Evolutionary conservation across 2,797 vertebrate species (phyloP), one percentile per base, ranked within the genome.

Genomic region (Muraenolepis orangiensis): DNA sequence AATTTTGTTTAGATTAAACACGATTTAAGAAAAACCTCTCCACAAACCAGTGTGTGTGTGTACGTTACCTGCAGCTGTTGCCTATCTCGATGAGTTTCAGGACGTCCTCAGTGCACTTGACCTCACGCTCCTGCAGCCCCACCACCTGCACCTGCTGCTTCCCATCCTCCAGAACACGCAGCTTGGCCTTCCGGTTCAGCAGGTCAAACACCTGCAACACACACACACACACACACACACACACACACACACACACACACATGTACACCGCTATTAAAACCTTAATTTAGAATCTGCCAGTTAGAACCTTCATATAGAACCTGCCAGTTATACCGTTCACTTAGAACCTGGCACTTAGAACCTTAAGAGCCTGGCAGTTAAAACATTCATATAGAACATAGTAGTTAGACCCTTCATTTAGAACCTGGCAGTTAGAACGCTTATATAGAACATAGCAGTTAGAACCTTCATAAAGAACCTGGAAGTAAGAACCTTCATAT

Each of bases 141-240:
- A 99, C 97, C 82, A 99, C 98, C 84, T 99, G 98, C 81, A 99
- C 97, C 90, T 99, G 98, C 91, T 99, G 97, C 90, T 98, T 98
- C 68, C 97, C 97, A 74, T 99, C 97, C 91, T 99, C 98, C 84
- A 99, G 89, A 2, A 99, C 98, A 78, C 97, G 94, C 79, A 99
- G 80, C 87, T 98, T 99, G 77, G 96, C 92, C 90, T 99, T 99
- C 73, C 94, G 94, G 87, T 99, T 99, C 73, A 99, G 91, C 81
- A 99, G 93, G 88, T 99, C 97, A 82, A 99, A 99, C 81, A 99
- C 97, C 97, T 98, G 7, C 1, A 2, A 20, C 31, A 70, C 42
- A 77, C 40, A 20, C 10, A 34, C 8, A 72, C 71, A 72, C 30
- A 4, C 7, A 26, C 61, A 66, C n/a, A 23, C 40, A 46, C 40